Evolutionary conservation across 2,113 vertebrate genomes (phyloP).

Genomic region (Prionailurus bengalensis): DNA sequence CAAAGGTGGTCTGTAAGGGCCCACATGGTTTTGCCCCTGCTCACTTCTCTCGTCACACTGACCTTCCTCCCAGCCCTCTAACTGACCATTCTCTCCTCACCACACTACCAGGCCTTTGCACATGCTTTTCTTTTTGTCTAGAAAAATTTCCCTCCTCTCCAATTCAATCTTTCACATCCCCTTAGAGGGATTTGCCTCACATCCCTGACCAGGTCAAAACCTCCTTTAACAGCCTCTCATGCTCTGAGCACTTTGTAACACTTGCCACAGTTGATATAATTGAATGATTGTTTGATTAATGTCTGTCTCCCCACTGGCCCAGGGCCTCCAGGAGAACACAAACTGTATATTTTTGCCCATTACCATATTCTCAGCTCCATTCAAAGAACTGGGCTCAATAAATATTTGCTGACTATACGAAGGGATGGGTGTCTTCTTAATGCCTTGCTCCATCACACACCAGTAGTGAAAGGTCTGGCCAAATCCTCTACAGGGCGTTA

Average conservation of each 20-base stretch:
- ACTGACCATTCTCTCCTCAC: not conserved
- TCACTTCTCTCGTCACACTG: not conserved
- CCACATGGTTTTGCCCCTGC: not conserved
- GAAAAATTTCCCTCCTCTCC: not conserved
- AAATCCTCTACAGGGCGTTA: not conserved
- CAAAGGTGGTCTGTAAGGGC: not conserved
- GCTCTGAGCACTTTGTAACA: not conserved
- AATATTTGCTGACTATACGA: not conserved
- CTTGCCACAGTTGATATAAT: not conserved
- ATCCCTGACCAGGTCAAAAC: not conserved
- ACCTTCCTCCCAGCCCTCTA: not conserved
- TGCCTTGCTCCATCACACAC: not conserved
- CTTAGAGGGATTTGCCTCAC: constrained; percentile 4
- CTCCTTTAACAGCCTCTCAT: not conserved
- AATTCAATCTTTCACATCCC: not conserved
- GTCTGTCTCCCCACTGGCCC: not conserved
- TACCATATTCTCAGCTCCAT: not conserved
- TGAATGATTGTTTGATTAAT: not conserved
- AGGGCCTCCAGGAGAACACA: not conserved
- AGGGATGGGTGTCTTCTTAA: not conserved
- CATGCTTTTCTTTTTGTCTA: not conserved
- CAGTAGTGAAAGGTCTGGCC: not conserved
- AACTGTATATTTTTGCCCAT: not conserved
- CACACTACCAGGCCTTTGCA: not conserved
- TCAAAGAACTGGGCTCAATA: not conserved